Evolutionary conservation across 2,113 vertebrate genomes (phyloP).

Genomic region (Anoura caudifer): DNA sequence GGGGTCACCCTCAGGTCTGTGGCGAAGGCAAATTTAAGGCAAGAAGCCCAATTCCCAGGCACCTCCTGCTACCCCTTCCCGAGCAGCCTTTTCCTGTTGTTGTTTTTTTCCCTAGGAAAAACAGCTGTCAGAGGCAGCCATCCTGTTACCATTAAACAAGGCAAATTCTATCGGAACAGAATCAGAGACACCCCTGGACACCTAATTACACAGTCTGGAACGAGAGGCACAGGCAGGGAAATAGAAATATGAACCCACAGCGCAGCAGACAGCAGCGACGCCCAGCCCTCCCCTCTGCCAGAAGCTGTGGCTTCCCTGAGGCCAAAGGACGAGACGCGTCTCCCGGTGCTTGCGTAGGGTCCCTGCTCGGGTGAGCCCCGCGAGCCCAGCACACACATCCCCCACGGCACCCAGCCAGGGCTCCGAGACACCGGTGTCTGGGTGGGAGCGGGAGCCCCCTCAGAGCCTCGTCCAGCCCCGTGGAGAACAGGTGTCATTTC

Average conservation of each 20-base stretch:
- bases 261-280: accelerated
- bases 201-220: slow-evolving; percentile 41
- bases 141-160: slow-evolving; percentile 42
- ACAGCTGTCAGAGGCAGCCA: slow-evolving; percentile 55
- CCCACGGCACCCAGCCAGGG: not conserved
- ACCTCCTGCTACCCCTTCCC: not conserved
- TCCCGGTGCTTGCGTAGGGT: not conserved
- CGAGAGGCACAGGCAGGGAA: not conserved
- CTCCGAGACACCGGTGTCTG: not conserved
- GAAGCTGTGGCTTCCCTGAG: not conserved
- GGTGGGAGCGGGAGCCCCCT: not conserved
- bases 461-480: not conserved
- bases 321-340: not conserved
- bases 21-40: not conserved
- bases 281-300: not conserved
- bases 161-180: slow-evolving; percentile 52
- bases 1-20: not conserved
- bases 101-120: not conserved
- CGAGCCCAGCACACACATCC: not conserved
- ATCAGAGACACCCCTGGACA: not conserved
- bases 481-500: not conserved
- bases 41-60: not conserved
- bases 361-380: not conserved
- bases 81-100: not conserved
- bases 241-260: not conserved